phyloP scores from a whole-genome alignment of 2,888 invertebrate genomes.

The Kryphioiulus occultus region DNA sequence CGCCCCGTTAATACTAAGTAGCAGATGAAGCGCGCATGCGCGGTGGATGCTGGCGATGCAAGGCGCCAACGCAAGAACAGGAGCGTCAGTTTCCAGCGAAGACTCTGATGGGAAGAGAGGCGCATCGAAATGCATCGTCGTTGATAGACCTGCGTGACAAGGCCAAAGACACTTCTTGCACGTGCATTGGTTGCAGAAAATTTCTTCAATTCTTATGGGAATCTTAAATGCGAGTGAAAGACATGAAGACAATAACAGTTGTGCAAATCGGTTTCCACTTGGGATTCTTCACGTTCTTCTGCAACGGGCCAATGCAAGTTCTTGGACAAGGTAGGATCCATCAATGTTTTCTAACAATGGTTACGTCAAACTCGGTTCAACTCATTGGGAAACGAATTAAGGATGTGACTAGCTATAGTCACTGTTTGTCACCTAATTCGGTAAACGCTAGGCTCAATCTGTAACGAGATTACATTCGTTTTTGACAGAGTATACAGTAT shows the following conservation, averaged over 20 bases:
- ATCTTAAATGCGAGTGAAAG: neutral
- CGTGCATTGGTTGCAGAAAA: neutral
- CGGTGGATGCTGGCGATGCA: neutral
- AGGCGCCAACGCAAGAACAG: constrained; percentile 31
- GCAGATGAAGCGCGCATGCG: neutral
- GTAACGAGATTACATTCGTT: too few species aligned
- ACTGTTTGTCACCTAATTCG: too few species aligned
- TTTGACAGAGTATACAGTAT: too few species aligned
- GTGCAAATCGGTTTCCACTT: constrained; percentile 35
- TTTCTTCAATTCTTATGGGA: constrained; percentile 4
- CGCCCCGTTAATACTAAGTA: neutral
- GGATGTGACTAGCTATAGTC: too few species aligned
- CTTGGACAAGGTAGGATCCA: neutral
- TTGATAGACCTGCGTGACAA: neutral
- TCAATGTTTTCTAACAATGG: too few species aligned
- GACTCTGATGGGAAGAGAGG: constrained; percentile 33
- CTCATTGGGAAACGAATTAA: too few species aligned
- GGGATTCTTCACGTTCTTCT: neutral
- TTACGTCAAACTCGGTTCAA: too few species aligned
- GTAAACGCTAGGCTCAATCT: too few species aligned
- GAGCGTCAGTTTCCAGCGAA: constrained; percentile 7
- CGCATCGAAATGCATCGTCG: constrained; percentile 9
- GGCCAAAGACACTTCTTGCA: neutral
- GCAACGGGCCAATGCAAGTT: constrained; percentile 10
- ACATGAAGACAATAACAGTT: constrained; percentile 11